Percentiles rank a stretch among this genome's conserved stretches.
phyloP scores from a whole-genome alignment of 2,797 vertebrate species.

The Rhabdomys pumilio region DNA sequence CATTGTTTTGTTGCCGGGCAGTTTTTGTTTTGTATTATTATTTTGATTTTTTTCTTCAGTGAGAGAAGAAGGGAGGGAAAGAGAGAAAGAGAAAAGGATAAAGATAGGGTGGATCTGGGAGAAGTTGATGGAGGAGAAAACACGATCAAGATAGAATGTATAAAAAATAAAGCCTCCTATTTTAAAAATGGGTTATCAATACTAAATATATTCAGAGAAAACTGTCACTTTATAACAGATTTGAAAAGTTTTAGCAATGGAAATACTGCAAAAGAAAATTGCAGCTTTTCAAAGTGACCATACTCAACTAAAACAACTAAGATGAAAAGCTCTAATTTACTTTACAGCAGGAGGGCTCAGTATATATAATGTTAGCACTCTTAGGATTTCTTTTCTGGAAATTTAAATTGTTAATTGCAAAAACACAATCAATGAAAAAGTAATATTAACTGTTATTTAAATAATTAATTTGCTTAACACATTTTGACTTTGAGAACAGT shows the following conservation, averaged over 20 bases:
- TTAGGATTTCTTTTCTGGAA: constrained; percentile 45
- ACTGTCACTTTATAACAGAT: constrained; percentile 19
- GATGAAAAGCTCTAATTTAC: constrained; percentile 37
- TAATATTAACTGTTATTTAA: constrained; percentile 57
- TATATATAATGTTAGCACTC: constrained; percentile 20
- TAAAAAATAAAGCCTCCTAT: constrained; percentile 21
- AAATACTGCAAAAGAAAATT: background rate
- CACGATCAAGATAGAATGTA: background rate
- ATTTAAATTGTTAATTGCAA: constrained; percentile 40
- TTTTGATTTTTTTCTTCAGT: background rate
- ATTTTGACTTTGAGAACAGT: constrained; percentile 14
- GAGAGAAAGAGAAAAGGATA: background rate
- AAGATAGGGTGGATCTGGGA: background rate
- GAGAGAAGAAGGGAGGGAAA: background rate
- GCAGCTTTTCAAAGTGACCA: constrained; percentile 33
- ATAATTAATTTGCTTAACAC: constrained; percentile 42
- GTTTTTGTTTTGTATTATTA: background rate
- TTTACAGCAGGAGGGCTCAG: constrained; percentile 41
- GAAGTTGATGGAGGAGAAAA: background rate
- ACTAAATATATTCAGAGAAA: constrained; percentile 36
- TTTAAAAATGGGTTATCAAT: constrained; percentile 34
- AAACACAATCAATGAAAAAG: constrained; percentile 49
- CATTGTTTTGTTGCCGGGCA: background rate
- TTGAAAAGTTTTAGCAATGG: constrained; percentile 50
- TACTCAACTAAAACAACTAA: background rate